Base-by-base conservation (phyloP, 2,888 invertebrate genomes). In the Pomacea canaliculata region DNA sequence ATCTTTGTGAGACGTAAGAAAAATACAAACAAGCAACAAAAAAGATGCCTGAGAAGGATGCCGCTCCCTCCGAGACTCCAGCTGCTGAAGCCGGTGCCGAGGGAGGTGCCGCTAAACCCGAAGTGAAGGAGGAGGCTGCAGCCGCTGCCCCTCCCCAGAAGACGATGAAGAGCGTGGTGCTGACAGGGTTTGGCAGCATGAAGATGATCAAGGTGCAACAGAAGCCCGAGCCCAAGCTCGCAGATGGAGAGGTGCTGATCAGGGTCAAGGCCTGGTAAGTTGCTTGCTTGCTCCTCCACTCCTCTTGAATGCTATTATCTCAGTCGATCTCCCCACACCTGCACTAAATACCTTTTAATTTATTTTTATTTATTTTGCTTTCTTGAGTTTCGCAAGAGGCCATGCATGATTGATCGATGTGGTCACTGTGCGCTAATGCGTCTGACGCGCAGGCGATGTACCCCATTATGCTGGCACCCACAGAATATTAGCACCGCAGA, bases 231-330 rank as follows among this genome's bases (percentile, higher is more conserved):
- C 95, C 95, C 65, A 84, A 83, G 92, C 93, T 84, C 90, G 86
- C 82, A 59, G 90, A 90, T 59, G 91, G 90, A 0, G 91, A 96
- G 91, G 94, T 96, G 81, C 93, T 96, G 79, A 95, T 96, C 88
- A 93, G 95, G 84, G 95, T 96, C 76, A 95, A 95, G 91, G 95
- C 96, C 88, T 96, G 96, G 96, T 96, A 89, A 95, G 95, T 94
- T 68, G 74, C 23, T 46, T 56, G 51, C 51, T 56, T 13, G 51
- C 37, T 56, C 3, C 51, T 7, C 16, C 51, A 10, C 51, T 56
- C 51, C 51, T 37, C 37, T 37, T 37, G 37, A 5, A 37, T 5
- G 3, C 5, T 37, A 37, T 37, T 1, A 37, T 37, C 37, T 37
- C 37, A 37, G 37, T 5, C 37, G 37, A 56, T 56, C 8, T 56